Base-by-base conservation (phyloP, 2,888 invertebrate genomes). In the Acleris cristana region DNA sequence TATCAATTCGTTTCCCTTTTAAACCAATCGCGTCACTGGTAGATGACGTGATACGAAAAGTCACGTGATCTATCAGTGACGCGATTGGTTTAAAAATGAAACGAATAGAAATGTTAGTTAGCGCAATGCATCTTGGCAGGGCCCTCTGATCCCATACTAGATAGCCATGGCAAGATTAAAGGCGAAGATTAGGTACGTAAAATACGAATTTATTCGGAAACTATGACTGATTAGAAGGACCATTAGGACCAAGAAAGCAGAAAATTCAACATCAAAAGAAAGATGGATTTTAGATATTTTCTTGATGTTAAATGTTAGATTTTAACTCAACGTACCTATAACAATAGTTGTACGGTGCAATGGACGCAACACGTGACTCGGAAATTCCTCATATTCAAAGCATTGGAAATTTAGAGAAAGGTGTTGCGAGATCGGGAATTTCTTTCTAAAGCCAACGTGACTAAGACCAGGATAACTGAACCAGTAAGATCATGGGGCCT, bases 161-260 rank as follows among this genome's bases (percentile, higher is more conserved):
- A n/a, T 44, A 23, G 34, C 19, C n/a, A 61, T 19, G 52, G 23
- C 12, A 21, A 51, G 34, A 23, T 18, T 21, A 12, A 40, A 51
- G 49, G 5, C 3, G 52, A 40, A 14, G 53, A 26, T 44, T 52
- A 53, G 5, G 52, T n/a, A 53, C 10, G 52, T n/a, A 26, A 14
- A 53, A 53, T 5, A 21, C 53, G 60, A 61, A 61, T 61, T 61
- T 61, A 61, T 44, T 53, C 23, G 34, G 21, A 49, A 14, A 34
- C 19, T 14, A 10, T 51, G 52, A 61, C 60, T 61, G 53, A 61
- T 44, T 60, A 53, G 16, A 53, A 53, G 23, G 23, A 52, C 34
- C 34, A 34, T 34, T 34, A 40, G 23, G 52, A 61, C 44, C n/a
- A 61, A 61, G 8, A 16, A 12, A 53, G 49, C 51, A 23, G 34